Evolutionary conservation across 2,113 vertebrate genomes (phyloP), one percentile per base, ranked within the genome.

Genomic region (Urocolius indicus): DNA sequence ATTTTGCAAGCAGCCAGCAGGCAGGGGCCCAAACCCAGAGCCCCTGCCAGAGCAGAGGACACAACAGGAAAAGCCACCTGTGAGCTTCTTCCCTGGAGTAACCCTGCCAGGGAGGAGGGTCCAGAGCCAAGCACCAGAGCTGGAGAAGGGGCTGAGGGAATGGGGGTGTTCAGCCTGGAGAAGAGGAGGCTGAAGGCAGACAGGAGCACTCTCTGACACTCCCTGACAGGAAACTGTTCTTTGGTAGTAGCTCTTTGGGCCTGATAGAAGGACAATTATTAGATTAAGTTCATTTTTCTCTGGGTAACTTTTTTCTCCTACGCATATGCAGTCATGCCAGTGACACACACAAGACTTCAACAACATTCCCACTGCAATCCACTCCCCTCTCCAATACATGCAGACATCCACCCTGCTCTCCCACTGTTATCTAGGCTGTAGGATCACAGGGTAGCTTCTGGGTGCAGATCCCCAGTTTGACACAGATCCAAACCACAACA

Each of bases 361-460:
- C 4, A 4, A 16, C 55, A 43, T 13, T 34, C 48, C 68, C 87
- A n/a, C 46, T 32, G 36, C 61, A 22, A 20, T n/a, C 54, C 16
- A 7, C 9, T 62, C 43, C 11, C 82, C 2, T 1, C 2, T 27
- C 57, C 81, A 27, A 32, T 4, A 24, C 5, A 6, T 4, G 7
- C 66, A 67, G 62, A n/a, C 55, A 14, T 22, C 52, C 41, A 26
- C 34, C 19, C 66, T 12, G 80, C 61, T 80, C 48, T 86, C 52
- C 58, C 71, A 34, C 9, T 1, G 0, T 3, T 34, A 38, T 6
- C 13, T 3, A 30, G 0, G 8, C 73, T 48, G 19, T 0, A 0
- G 41, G 3, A 61, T 2, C 8, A 1, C 65, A 49, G 59, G 29
- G 52, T 43, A 29, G 55, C 4, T 71, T 78, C 34, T 22, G 34